Conservation (phyloP, 2,113 vertebrate species). For the Tupaia tana region DNA sequence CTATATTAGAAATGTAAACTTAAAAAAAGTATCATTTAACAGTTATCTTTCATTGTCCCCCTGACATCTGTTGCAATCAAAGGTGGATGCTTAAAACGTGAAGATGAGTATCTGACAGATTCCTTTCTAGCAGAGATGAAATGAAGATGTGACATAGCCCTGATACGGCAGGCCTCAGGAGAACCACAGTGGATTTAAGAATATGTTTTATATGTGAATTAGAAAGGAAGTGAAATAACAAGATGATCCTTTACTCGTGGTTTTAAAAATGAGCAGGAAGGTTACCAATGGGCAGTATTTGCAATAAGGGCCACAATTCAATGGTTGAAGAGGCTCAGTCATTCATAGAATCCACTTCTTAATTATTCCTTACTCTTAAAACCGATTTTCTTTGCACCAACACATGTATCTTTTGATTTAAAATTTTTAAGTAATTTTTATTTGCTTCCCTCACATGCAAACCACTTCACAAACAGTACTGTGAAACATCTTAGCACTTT, state of each 20-base stretch:
- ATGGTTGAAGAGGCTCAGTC: conserved; percentile 49
- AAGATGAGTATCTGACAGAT: conserved; percentile 63
- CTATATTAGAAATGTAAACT: background rate
- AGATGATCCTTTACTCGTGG: conserved; percentile 54
- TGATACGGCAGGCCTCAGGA: conserved; percentile 64
- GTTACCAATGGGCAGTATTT: conserved; percentile 60
- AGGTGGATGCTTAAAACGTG: background rate
- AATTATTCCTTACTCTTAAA: conserved; percentile 65
- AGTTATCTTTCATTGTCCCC: conserved; percentile 7
- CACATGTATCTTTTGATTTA: conserved; percentile 27
- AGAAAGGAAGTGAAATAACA: conserved; percentile 77
- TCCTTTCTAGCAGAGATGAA: conserved; percentile 67
- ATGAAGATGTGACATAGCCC: conserved; percentile 71
- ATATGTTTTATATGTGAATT: conserved; percentile 79
- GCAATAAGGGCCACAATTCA: conserved; percentile 48
- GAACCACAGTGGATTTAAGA: conserved; percentile 44
- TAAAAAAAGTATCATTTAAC: conserved; percentile 35
- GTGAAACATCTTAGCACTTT: background rate
- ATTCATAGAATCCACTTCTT: conserved; percentile 52
- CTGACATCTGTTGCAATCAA: conserved; percentile 1
- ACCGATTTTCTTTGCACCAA: conserved; percentile 46
- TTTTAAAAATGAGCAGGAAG: conserved; percentile 75
- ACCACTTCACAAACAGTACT: background rate
- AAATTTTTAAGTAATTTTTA: background rate
- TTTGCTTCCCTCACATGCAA: background rate